Base-by-base conservation (phyloP, 2,113 vertebrate genomes). In the Micronycteris hirsuta region DNA sequence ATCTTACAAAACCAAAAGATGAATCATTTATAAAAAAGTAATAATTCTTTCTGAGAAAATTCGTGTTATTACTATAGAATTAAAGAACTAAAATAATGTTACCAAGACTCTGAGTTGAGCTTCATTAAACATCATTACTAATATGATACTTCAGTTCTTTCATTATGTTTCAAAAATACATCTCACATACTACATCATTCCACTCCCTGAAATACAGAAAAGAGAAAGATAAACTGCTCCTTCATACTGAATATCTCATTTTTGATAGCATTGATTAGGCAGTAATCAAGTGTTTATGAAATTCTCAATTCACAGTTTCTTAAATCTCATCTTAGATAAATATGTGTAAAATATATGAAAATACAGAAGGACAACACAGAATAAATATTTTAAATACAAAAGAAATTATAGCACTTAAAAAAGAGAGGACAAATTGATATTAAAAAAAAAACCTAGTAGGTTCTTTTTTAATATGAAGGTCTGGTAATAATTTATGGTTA, bases 31-130 rank as follows among this genome's bases (percentile, higher is more conserved):
- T 81, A 56, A 61, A 41, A 54, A 91, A 94, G 22, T 81, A 92
- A 67, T 13, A 71, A 19, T 86, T 83, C 16, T 91, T 96, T 91
- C 54, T 92, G 31, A n/a, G 68, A 95, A 94, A 97, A 95, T 95
- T 81, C 52, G n/a, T 81, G 3, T 77, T 90, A 89, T 94, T 96
- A 76, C 49, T 88, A 89, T 19, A 90, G 31, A 95, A 86, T 94
- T 85, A 97, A 94, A 92, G 45, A 93, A 41, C 22, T 49, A 54
- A 82, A 86, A 90, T 61, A 67, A 91, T 56, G 15, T 33, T 92
- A 86, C 15, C 24, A n/a, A 78, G 41, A 65, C 31, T 71, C 41
- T 80, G 33, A 92, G 54, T 88, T 89, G 17, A n/a, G 15, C 26
- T n/a, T 86, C 43, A 89, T 71, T 91, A 88, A 88, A 63, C 56